These are phyloP conservation scores for Euschistus heros DNA, from an alignment of 1,140 invertebrate genomes.

Conservation along the genomic window DNA sequence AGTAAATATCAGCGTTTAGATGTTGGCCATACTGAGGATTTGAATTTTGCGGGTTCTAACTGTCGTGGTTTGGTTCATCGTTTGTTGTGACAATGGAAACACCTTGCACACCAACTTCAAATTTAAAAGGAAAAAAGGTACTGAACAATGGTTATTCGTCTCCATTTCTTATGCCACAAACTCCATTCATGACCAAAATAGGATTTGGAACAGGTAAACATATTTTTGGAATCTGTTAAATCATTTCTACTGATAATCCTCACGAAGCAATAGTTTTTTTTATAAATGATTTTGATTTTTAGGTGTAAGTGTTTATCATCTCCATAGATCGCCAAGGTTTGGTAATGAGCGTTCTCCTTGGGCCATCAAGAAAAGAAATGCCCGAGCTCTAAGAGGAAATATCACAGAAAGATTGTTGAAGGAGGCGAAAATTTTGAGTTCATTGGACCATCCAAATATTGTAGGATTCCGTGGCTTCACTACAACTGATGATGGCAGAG, in stretches of 20 bases:
- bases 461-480: slow-evolving; percentile 65
- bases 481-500: slow-evolving; percentile 42
- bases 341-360: slow-evolving; percentile 57
- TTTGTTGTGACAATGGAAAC: not conserved
- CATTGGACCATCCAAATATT: slow-evolving; percentile 70
- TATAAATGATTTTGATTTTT: slow-evolving; percentile 30
- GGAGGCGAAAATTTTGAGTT: slow-evolving; percentile 58
- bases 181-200: slow-evolving; percentile 54
- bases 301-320: slow-evolving; percentile 65
- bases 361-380: slow-evolving; percentile 64
- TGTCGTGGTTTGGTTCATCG: no score
- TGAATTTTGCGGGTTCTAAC: no score
- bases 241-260: slow-evolving; percentile 20
- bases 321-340: slow-evolving; percentile 55
- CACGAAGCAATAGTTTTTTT: not conserved
- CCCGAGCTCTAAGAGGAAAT: slow-evolving; percentile 32
- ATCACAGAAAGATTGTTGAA: slow-evolving; percentile 47
- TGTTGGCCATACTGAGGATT: no score
- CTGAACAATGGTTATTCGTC: not conserved
- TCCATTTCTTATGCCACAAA: slow-evolving; percentile 48
- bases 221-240: slow-evolving; percentile 16
- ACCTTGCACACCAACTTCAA: not conserved
- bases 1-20: no score
- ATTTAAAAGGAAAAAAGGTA: not conserved
- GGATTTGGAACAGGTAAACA: slow-evolving; percentile 61